These are phyloP conservation scores for Cercocebus atys DNA, from an alignment of 2,113 vertebrate species.

Conservation along the genomic window DNA sequence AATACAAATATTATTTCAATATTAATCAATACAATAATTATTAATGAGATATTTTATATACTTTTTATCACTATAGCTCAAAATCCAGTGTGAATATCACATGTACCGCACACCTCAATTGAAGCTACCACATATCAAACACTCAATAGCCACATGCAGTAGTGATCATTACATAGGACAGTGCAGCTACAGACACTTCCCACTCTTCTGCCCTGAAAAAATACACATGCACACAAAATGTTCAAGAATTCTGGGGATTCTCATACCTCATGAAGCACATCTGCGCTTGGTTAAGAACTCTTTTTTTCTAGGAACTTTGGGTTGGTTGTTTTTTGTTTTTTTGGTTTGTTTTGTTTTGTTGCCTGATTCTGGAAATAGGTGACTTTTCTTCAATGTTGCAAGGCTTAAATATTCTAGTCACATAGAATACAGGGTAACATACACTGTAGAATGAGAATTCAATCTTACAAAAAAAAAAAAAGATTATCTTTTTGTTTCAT, in stretches of 20 bases:
- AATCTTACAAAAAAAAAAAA: conserved; percentile 24
- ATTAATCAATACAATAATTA: background rate
- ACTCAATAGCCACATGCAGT: background rate
- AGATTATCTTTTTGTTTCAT: conserved; percentile 29
- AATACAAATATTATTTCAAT: background rate
- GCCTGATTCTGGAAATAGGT: background rate
- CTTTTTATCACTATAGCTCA: background rate
- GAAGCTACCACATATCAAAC: background rate
- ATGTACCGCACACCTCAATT: rapidly evolving
- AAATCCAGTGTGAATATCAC: background rate
- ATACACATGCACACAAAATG: background rate
- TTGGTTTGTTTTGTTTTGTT: background rate
- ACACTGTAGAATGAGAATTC: background rate
- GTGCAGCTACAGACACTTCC: background rate
- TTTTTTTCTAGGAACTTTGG: background rate
- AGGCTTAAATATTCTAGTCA: conserved; percentile 25
- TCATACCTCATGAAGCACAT: background rate
- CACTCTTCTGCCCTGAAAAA: background rate
- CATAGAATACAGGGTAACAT: background rate
- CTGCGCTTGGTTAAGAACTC: background rate
- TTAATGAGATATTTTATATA: background rate
- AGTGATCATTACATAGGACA: background rate
- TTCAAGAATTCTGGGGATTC: background rate
- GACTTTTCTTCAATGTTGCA: background rate
- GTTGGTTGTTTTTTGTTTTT: background rate